Evolutionary conservation across 2,888 invertebrate species (phyloP), one percentile per base, ranked within the genome.

Genomic region (Epinotia nisella): DNA sequence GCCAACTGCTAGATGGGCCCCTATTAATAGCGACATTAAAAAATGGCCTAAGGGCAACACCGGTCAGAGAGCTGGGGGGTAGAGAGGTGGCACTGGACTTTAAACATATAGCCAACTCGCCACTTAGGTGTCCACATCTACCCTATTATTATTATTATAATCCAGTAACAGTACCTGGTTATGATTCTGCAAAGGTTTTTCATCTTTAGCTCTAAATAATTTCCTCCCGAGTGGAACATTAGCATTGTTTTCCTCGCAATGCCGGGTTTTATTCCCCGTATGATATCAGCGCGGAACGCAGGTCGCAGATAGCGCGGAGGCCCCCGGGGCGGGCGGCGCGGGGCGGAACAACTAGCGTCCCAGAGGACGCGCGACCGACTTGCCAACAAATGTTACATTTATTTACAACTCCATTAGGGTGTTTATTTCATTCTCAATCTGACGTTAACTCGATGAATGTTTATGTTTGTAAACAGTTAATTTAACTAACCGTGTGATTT

Each of bases 401-500:
- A 60, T 64, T 71, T 60, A 66, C 60, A 53, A 60, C 65, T 59
- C 65, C 39, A 45, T 66, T 41, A 60, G 41, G 53, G 11, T 53
- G 59, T 59, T 59, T 65, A 39, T 53, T 53, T 59, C 58, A 53
- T 53, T 35, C 35, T 65, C 29, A n/a, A 24, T 21, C 39, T 19
- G 9, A 9, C 11, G 41, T 13, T 49, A 61, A 41, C 51, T 17
- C 49, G 29, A 21, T 55, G 19, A 41, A 56, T 56, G 59, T 35
- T 55, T 49, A 7, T 19, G 11, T 19, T 49, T 58, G 58, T 59
- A 60, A 71, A 60, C 59, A 61, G 71, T 61, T 66, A 67, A 67
- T 71, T 71, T 55, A 61, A 71, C 66, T 55, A 71, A 71, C 61
- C 66, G 66, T 61, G 55, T 71, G 71, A 71, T 71, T 71, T 67